Base-by-base conservation (phyloP, 2,113 vertebrate genomes). In the Mungos mungo region DNA sequence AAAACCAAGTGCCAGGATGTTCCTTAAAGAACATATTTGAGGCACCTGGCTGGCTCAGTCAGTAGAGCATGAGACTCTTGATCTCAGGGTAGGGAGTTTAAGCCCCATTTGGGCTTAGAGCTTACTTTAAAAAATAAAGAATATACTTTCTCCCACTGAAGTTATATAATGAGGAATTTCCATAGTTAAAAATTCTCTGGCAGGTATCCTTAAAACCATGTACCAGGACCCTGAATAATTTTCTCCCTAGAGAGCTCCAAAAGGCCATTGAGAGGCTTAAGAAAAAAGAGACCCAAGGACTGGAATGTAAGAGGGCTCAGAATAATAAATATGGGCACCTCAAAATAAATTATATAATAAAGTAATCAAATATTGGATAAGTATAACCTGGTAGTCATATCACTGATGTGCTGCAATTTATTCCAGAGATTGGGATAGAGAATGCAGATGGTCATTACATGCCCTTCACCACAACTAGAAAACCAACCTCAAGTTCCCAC, bases 171-270 rank as follows among this genome's bases (percentile, higher is more conserved):
- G 60, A 96, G 80, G 33, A 88, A 88, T 72, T 95, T 95, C 57
- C 60, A 95, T 96, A 94, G 94, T 97, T 92, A 96, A 96, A 97
- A 91, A 35, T 92, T 96, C 23, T 91, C 74, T 93, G 69, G 82
- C 94, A 96, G 77, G 57, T 91, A 72, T 90, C 72, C 41, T 72
- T 90, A 38, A 94, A 97, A 83, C 71, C 45, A 25, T 69, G 83
- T 96, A 77, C 38, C 82, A 86, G 72, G 76, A 93, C 85, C 65
- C 31, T 95, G 85, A 88, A 57, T 11, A 83, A 31, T 65, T 88
- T 84, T 10, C 45, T 96, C 80, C 27, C 54, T 89, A 13, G 54
- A 60, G 80, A 92, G 11, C 23, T 93, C 47, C 88, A 82, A 94
- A 87, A 87, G 3, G 14, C 74, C 72, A 1, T 38, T 60, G 65